Percentiles rank a stretch among this genome's conserved stretches.
These are phyloP conservation scores for Omphaloscelis lunosa DNA, from an alignment of 2,888 invertebrate genomes.

Conservation along the genomic window DNA sequence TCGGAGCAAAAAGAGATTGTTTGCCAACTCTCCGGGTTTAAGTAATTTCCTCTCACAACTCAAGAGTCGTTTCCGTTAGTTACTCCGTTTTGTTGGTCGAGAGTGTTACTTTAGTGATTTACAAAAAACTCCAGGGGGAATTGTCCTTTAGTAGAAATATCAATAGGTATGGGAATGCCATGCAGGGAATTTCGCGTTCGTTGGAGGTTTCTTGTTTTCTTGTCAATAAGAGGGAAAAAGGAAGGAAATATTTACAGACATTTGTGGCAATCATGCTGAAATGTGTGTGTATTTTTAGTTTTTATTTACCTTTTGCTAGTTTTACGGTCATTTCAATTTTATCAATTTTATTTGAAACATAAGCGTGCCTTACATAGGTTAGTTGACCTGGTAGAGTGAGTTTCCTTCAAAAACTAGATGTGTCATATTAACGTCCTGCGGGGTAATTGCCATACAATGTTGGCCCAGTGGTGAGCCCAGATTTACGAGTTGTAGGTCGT, in stretches of 20 bases:
- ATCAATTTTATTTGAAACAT: constrained; percentile 9
- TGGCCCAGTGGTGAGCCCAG: too few relatives aligned
- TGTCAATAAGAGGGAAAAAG: constrained; percentile 50
- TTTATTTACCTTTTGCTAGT: neutral
- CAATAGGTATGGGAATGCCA: constrained; percentile 46
- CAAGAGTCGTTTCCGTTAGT: constrained; percentile 76
- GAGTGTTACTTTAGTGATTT: constrained; percentile 70
- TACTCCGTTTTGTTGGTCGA: constrained; percentile 67
- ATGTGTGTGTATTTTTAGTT: constrained; percentile 34
- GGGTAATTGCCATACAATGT: neutral
- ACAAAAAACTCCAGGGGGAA: constrained; percentile 60
- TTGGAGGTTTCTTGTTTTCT: constrained; percentile 50
- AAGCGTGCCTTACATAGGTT: neutral
- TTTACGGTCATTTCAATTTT: neutral
- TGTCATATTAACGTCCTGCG: neutral
- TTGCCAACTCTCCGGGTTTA: constrained; percentile 76
- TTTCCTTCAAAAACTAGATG: neutral
- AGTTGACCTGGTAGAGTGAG: neutral
- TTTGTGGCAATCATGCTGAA: constrained; percentile 56
- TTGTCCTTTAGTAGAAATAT: constrained; percentile 68
- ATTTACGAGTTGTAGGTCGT: too few relatives aligned
- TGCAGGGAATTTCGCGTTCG: constrained; percentile 36
- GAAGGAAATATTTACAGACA: constrained; percentile 51
- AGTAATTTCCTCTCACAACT: constrained; percentile 80
- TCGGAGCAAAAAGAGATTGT: constrained; percentile 73